These are phyloP conservation scores for Himalopsyche tibetana DNA, from an alignment of 2,888 invertebrate genomes.

Conservation along the genomic window DNA sequence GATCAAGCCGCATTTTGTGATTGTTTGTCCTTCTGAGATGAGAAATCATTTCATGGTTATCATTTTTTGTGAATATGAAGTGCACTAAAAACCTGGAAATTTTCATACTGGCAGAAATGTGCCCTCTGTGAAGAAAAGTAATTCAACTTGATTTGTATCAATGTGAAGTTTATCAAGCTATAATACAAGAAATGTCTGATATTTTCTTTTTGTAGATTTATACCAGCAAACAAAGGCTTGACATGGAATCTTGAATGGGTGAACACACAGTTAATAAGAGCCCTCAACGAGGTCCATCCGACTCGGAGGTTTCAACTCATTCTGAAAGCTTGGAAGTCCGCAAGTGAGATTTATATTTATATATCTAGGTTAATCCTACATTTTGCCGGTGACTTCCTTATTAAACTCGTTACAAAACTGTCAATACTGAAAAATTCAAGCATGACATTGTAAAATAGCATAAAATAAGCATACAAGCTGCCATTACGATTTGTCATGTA, in stretches of 20 bases:
- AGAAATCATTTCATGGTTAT: too few species aligned
- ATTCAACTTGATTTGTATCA: background rate
- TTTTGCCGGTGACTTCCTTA: too few species aligned
- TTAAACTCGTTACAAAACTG: too few species aligned
- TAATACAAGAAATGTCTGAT: too few species aligned
- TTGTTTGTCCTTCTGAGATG: too few species aligned
- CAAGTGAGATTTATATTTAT: slow-evolving; percentile 53
- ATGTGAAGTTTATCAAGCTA: too few species aligned
- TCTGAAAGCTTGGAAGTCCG: slow-evolving; percentile 58
- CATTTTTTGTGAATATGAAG: background rate
- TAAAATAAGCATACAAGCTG: background rate
- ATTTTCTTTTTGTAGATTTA: background rate
- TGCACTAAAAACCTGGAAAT: background rate
- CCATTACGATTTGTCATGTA: background rate
- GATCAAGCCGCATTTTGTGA: too few species aligned
- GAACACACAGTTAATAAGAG: slow-evolving; percentile 51
- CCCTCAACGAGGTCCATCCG: slow-evolving; percentile 24
- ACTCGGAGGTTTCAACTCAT: slow-evolving; percentile 19
- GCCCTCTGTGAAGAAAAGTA: background rate
- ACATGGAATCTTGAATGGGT: slow-evolving; percentile 50
- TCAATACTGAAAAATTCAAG: too few species aligned
- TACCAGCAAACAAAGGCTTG: slow-evolving; percentile 32
- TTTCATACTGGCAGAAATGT: background rate
- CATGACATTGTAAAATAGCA: too few species aligned
- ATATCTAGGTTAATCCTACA: background rate